phyloP scores from a whole-genome alignment of 2,888 invertebrate genomes.

The Antheraea yamamai region DNA sequence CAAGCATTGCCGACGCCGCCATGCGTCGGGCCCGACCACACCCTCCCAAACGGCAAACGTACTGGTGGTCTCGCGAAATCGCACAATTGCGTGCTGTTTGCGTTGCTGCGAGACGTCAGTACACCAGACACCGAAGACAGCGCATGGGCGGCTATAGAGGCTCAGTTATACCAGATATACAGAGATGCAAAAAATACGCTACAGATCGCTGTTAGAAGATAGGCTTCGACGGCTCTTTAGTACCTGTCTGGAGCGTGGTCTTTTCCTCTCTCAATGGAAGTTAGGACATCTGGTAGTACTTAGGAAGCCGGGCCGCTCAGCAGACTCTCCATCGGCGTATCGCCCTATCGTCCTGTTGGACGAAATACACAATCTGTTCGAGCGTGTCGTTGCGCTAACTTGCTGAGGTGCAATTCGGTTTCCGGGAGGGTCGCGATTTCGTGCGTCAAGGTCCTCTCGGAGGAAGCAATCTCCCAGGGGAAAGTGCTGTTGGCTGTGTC shows the following conservation, averaged over 20 bases:
- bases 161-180: not conserved
- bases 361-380: not conserved
- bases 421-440: too few relatives aligned
- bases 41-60: not conserved
- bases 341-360: not conserved
- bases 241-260: not conserved
- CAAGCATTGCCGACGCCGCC: not conserved
- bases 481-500: not conserved
- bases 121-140: not conserved
- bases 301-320: not conserved
- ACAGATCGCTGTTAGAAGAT: not conserved
- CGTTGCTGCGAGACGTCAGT: not conserved
- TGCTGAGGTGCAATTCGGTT: too few relatives aligned
- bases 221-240: not conserved
- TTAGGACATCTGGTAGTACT: not conserved
- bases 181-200: not conserved
- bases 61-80: not conserved
- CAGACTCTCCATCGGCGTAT: too few relatives aligned
- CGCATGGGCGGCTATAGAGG: not conserved
- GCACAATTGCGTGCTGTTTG: not conserved
- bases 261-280: not conserved
- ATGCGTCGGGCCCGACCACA: not conserved
- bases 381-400: not conserved
- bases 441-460: not conserved
- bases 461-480: not conserved